These are phyloP conservation scores for Gallinago solitaria DNA, from an alignment of 2,797 vertebrate genomes.

Conservation along the genomic window DNA sequence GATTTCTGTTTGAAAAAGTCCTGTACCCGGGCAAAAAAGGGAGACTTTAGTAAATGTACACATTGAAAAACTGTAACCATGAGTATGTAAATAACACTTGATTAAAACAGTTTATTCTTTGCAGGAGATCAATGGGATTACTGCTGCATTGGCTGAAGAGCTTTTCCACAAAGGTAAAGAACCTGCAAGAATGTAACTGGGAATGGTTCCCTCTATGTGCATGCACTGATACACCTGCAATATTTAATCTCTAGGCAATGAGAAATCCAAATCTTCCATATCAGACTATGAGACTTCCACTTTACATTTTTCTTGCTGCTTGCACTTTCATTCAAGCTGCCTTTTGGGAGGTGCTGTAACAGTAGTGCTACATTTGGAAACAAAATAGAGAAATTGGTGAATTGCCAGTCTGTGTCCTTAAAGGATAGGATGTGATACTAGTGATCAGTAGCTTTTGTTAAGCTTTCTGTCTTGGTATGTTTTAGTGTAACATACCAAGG, in stretches of 20 bases:
- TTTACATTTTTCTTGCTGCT: not conserved
- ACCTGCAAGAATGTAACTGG: not conserved
- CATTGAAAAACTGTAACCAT: not conserved
- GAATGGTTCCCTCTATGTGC: not conserved
- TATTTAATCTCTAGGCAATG: not conserved
- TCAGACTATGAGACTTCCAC: not conserved
- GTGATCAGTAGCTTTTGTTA: not conserved
- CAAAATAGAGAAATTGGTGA: not conserved
- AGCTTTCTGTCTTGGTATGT: not conserved
- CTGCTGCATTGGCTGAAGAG: constrained; percentile 92
- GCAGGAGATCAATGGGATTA: constrained; percentile 94
- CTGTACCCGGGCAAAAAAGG: not conserved
- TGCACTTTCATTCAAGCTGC: not conserved
- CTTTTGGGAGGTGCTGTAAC: not conserved
- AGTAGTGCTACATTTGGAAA: not conserved
- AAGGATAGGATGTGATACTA: not conserved
- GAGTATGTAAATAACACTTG: not conserved
- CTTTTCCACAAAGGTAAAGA: constrained; percentile 91
- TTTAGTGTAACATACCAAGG: not conserved
- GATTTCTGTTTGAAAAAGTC: not conserved
- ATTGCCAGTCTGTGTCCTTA: not conserved
- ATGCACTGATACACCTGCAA: not conserved
- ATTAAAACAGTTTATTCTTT: not conserved
- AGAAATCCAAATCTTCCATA: not conserved
- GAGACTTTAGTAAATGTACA: not conserved